These are phyloP conservation scores for Branchinecta lindahli DNA, from an alignment of 1,140 invertebrate genomes.

Conservation along the genomic window DNA sequence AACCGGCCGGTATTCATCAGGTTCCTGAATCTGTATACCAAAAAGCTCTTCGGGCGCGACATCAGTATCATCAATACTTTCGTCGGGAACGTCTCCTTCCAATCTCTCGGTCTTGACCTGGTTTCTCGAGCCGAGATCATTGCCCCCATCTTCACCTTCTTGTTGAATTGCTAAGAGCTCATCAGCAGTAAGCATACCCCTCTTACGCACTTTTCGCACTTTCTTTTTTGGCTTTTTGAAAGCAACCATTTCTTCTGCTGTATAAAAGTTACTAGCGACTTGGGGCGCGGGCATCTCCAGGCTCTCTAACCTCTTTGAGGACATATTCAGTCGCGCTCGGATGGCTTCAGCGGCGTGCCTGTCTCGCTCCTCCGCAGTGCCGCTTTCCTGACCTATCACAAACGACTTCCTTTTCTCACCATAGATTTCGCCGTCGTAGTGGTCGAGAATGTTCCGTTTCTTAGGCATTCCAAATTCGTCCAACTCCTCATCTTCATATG, in stretches of 20 bases:
- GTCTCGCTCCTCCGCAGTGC: slow-evolving; percentile 22
- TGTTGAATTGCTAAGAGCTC: slow-evolving; percentile 36
- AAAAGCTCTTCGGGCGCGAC: slow-evolving; percentile 36
- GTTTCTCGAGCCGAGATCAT: neutral
- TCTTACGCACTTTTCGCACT: slow-evolving; percentile 36
- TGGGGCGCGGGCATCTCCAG: slow-evolving; percentile 47
- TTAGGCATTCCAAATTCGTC: slow-evolving; percentile 61
- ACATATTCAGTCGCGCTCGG: slow-evolving; percentile 32
- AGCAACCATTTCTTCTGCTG: slow-evolving; percentile 59
- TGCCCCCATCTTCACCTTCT: slow-evolving; percentile 19
- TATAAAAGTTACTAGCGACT: slow-evolving; percentile 76
- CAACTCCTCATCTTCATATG: slow-evolving; percentile 70
- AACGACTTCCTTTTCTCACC: slow-evolving; percentile 62
- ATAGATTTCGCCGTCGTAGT: slow-evolving; percentile 93
- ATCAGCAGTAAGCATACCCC: slow-evolving; percentile 37
- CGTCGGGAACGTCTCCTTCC: slow-evolving; percentile 31
- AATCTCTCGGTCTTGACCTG: slow-evolving; percentile 18
- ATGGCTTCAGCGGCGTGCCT: slow-evolving; percentile 27
- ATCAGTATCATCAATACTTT: slow-evolving; percentile 23
- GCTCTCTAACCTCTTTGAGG: slow-evolving; percentile 52
- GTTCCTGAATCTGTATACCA: slow-evolving; percentile 44
- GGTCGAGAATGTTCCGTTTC: slow-evolving; percentile 54
- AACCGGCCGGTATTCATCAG: slow-evolving; percentile 59
- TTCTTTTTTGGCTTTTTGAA: slow-evolving; percentile 93
- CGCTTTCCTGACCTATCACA: slow-evolving; percentile 43